Evolutionary conservation across 2,113 vertebrate species (phyloP), one percentile per base, ranked within the genome.

Genomic region (Grallaria varia): DNA sequence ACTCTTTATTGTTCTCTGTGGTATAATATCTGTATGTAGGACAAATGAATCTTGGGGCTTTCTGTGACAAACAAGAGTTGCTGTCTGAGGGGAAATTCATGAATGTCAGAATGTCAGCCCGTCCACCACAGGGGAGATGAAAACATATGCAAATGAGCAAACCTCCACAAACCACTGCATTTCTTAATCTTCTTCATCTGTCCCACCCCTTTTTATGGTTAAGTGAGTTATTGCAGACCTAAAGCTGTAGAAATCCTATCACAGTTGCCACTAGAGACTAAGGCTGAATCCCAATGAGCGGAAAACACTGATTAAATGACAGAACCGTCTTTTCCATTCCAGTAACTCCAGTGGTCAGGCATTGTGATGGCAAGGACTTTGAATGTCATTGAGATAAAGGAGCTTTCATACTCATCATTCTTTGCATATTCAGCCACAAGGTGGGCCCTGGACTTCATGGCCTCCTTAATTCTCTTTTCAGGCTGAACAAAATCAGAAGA

Each of bases 321-420:
- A 94, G 82, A 96, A 92, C 72, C 94, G 90, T 74, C 95, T 86
- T 95, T 96, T 94, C 85, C 92, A 84, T 92, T 95, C 88, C 93
- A 96, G 90, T 95, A 80, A 94, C 82, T 96, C 87, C 83, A 95
- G 93, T 96, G 92, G 93, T 88, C 96, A 96, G 85, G 68, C 79
- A 71, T 58, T 94, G 87, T 89, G 94, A 87, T 87, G 60, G 40
- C 77, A 93, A 96, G 87, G 95, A 95, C 81, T 94, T 81, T 88
- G 90, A 96, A 96, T 84, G 95, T 90, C 95, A 93, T 63, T 74
- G 75, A 94, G 52, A 59, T 92, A 74, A 93, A 95, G 59, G 73
- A 95, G 75, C 24, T 93, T 93, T 95, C 75, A 55, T 69, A 49
- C 39, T 94, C 63, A 74, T 68, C 33, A 80, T 92, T 95, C 83